Percentiles rank a stretch among this genome's conserved stretches.
Evolutionary conservation across 53 echinoderm and acorn worm genomes (phyloP).

Genomic region (Stichopus horrens): DNA sequence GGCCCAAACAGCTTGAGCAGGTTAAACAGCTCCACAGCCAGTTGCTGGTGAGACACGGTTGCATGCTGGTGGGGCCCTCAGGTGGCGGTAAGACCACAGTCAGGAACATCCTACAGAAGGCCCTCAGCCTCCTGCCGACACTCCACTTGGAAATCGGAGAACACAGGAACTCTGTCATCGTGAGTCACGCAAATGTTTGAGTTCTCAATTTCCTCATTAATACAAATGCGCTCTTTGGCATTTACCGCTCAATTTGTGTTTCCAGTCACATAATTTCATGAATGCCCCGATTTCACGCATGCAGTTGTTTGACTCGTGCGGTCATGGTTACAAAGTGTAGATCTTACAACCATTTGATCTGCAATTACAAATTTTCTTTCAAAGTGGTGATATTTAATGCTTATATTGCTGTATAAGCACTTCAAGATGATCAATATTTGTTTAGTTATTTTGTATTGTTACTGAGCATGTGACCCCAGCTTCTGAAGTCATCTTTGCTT

Average conservation of each 20-base stretch:
- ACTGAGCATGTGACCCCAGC: no score
- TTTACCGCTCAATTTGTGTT: neutral
- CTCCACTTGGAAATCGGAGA: conserved; percentile 68
- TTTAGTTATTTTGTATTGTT: no score
- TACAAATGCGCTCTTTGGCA: neutral
- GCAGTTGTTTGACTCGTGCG: neutral
- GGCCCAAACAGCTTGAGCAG: conserved; percentile 91
- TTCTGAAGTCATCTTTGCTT: no score
- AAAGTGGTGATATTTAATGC: no score
- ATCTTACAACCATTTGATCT: no score
- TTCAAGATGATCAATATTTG: no score
- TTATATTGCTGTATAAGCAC: no score
- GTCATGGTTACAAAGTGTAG: no score
- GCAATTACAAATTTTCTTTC: no score
- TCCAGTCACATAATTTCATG: neutral
- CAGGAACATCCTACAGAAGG: conserved; percentile 93
- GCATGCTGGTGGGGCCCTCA: conserved; percentile 97
- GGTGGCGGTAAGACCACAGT: conserved; percentile 94
- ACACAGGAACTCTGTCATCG: conserved; percentile 69
- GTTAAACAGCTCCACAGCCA: conserved; percentile 97
- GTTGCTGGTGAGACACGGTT: conserved; percentile 88
- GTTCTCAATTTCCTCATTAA: neutral
- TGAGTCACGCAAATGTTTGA: conserved; percentile 38
- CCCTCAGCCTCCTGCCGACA: conserved; percentile 82
- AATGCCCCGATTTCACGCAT: neutral